Evolutionary conservation across 2,888 invertebrate genomes (phyloP), one percentile per base, ranked within the genome.

Genomic region (Agriopis marginaria): DNA sequence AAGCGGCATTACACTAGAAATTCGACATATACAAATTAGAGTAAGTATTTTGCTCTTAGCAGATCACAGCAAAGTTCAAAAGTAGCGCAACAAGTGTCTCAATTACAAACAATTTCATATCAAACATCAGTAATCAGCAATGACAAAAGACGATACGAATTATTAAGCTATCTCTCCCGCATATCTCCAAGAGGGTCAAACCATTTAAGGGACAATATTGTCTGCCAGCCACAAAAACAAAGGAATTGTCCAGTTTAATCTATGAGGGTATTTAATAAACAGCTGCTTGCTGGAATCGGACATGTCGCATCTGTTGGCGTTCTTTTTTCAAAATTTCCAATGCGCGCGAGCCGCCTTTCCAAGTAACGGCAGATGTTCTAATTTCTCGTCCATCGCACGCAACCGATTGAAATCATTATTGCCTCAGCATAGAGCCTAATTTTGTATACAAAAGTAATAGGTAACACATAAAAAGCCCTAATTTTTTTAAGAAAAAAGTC

Each of bases 271-370:
- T 89, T 92, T 91, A 89, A 88, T 89, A 89, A 92, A 91, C 94
- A 94, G 90, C 93, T 94, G 94, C 93, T 89, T 89, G 84, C 82
- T 86, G 88, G 92, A 92, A 92, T 93, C 92, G 92, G 85, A 87
- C 89, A 90, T 90, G 92, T 90, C 90, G 90, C 94, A 94, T 94
- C 93, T 94, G 94, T 92, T 81, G 84, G 85, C 83, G 84, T 78
- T 79, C 86, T 89, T 91, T 91, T 92, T 92, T 89, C 85, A 83
- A 91, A 91, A 88, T 92, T 91, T 88, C 86, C 86, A 92, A 93
- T 89, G 90, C 90, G 90, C 91, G 87, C 86, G 91, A 89, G 89
- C 84, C 85, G 88, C 86, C 74, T 88, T 84, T 84, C 83, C 84
- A 81, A 77, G 84, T 79, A 82, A 80, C 85, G 90, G 92, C 94